Evolutionary conservation across 2,888 invertebrate species (phyloP).

Genomic region (Linnaemya vulpina): DNA sequence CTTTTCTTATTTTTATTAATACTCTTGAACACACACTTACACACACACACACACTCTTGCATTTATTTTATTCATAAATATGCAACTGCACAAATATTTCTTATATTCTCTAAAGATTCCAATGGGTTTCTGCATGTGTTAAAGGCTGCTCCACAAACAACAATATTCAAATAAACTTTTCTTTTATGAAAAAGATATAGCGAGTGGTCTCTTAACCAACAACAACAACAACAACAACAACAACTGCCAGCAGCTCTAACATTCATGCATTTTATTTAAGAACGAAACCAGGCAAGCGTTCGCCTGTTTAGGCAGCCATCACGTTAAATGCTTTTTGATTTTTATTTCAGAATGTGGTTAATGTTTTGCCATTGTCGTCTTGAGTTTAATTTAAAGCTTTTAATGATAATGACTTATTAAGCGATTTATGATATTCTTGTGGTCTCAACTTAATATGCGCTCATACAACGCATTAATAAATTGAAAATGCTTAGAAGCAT

Average conservation of each 20-base stretch:
- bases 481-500: background rate
- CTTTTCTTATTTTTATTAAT: slow-evolving; percentile 17
- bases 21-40: background rate
- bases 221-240: no score
- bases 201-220: slow-evolving; percentile 35
- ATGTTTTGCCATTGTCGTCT: slow-evolving; percentile 56
- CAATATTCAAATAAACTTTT: slow-evolving; percentile 16
- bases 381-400: slow-evolving; percentile 52
- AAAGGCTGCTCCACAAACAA: slow-evolving; percentile 41
- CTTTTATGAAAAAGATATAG: slow-evolving; percentile 23
- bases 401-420: slow-evolving; percentile 56
- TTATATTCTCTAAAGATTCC: slow-evolving; percentile 25
- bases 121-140: slow-evolving; percentile 56
- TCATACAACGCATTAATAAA: background rate
- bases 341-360: slow-evolving; percentile 54
- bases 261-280: slow-evolving; percentile 1
- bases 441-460: background rate
- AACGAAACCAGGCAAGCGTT: slow-evolving; percentile 23
- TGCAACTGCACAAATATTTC: background rate
- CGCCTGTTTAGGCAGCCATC: slow-evolving; percentile 39
- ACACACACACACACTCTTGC: background rate
- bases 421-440: slow-evolving; percentile 42
- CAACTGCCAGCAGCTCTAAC: slow-evolving; percentile 10
- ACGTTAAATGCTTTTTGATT: slow-evolving; percentile 31
- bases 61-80: slow-evolving; percentile 30